Evolutionary conservation across 2,888 invertebrate genomes (phyloP), one percentile per base, ranked within the genome.

Genomic region (Meteorus colon): DNA sequence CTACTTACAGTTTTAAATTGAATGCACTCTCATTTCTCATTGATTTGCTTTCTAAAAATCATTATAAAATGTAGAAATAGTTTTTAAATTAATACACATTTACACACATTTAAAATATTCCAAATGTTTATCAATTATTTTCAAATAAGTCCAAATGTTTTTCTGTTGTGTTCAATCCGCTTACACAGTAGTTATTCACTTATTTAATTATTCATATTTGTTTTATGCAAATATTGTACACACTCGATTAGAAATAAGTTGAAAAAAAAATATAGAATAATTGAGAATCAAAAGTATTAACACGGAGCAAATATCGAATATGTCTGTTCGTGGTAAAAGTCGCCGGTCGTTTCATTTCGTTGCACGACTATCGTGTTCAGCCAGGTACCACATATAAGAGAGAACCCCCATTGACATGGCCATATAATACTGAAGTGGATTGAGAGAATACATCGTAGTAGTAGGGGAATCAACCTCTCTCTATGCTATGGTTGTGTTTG

Each of bases 291-390:
- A 45, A 19, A 27, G 2, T 8, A 14, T 51, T 31, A 14, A 41
- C 29, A n/a, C 10, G 10, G 34, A 63, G 72, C 48, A 34, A 63
- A 51, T 41, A 31, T 45, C 31, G 5, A 24, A 76, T 69, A 71
- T 71, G 80, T 80, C 77, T 73, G 79, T 69, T 75, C 79, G 74
- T 72, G 75, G 68, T 73, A 69, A 78, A 75, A 82, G 79, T 80
- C 74, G 81, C 80, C 77, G 81, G 74, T 77, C 75, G 76, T 78
- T 80, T 80, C 77, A 75, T 62, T 62, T 71, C 29, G 59, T 19
- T 29, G 62, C 60, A 14, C 34, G 24, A 41, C 62, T 37, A 16
- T 37, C 73, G 60, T 63, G 37, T 12, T 48, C 66, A 34, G 2
- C 69, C 63, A 65, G 65, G 70, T 68, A 67, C 45, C 73, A 70